A percentile compares a stretch with the other conserved stretches of the same genome.
Evolutionary conservation across 2,797 vertebrate genomes (phyloP).

Genomic region (Decapterus maruadsi): DNA sequence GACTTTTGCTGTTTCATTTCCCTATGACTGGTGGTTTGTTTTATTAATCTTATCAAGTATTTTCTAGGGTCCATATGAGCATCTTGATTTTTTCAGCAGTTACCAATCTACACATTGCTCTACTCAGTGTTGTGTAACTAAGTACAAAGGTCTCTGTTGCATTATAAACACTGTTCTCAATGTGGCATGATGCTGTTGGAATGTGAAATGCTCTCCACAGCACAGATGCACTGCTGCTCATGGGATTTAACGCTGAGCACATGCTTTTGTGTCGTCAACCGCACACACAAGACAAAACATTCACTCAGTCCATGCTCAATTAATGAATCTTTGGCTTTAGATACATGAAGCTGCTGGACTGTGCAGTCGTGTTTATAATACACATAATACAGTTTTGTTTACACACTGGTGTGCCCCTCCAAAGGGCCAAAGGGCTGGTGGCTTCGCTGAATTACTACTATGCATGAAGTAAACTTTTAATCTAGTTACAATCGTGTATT

Average conservation of each 20-base stretch:
- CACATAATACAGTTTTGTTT: background rate
- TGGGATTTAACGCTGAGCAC: slow-evolving; percentile 9
- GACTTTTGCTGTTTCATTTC: slow-evolving; percentile 2
- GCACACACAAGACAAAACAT: background rate
- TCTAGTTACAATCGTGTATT: background rate
- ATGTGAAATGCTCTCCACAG: slow-evolving; percentile 21
- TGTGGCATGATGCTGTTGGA: slow-evolving; percentile 29
- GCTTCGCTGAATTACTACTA: background rate
- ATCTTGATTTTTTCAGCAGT: slow-evolving; percentile 2
- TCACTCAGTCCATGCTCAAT: background rate
- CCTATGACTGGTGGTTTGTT: slow-evolving; percentile 3
- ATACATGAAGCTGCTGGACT: background rate
- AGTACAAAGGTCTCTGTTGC: slow-evolving; percentile 27
- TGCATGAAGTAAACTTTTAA: background rate
- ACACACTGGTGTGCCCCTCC: background rate
- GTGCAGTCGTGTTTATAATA: background rate
- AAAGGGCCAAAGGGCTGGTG: background rate
- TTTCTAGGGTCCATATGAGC: slow-evolving; percentile 10
- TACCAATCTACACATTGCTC: slow-evolving; percentile 16
- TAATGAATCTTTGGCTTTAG: background rate
- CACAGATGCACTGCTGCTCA: background rate
- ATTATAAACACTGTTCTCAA: slow-evolving; percentile 30
- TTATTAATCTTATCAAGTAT: slow-evolving; percentile 9
- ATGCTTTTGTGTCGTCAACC: background rate
- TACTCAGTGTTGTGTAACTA: background rate